These are phyloP conservation scores for Beroe forskalii DNA, from an alignment of 37 sponge, comb jelly and placozoan genomes.

Conservation along the genomic window DNA sequence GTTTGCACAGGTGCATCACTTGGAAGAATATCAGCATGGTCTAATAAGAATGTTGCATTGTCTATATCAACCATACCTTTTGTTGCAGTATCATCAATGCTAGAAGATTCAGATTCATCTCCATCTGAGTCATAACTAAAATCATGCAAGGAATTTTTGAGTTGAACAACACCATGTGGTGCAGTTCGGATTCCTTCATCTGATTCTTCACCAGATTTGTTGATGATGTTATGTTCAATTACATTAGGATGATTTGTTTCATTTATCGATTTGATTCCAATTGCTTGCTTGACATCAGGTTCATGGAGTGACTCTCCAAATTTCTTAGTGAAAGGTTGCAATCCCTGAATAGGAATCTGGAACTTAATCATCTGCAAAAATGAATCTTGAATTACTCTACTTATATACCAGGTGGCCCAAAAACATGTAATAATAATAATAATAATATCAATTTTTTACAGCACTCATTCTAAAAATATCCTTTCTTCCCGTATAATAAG, in stretches of 20 bases:
- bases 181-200: not conserved
- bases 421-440: no score
- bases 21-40: constrained; percentile 17
- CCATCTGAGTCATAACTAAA: not conserved
- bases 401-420: no score
- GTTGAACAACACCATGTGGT: not conserved
- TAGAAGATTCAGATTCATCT: constrained; percentile 37
- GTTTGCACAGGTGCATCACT: constrained; percentile 26
- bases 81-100: not conserved
- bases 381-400: no score
- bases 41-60: not conserved
- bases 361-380: constrained; percentile 1
- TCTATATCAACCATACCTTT: not conserved
- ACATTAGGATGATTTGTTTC: not conserved
- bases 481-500: no score
- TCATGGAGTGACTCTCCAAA: constrained; percentile 51
- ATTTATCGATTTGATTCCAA: not conserved
- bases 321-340: constrained; percentile 53
- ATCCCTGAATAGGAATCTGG: not conserved
- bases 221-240: not conserved
- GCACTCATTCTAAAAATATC: no score
- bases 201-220: not conserved
- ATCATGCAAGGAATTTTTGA: not conserved
- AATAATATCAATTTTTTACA: no score
- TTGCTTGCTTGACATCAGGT: not conserved